Percentiles rank a stretch among this genome's conserved stretches.
Conservation (phyloP, 2,797 vertebrate species). For the Eupleurogrammus muticus region DNA sequence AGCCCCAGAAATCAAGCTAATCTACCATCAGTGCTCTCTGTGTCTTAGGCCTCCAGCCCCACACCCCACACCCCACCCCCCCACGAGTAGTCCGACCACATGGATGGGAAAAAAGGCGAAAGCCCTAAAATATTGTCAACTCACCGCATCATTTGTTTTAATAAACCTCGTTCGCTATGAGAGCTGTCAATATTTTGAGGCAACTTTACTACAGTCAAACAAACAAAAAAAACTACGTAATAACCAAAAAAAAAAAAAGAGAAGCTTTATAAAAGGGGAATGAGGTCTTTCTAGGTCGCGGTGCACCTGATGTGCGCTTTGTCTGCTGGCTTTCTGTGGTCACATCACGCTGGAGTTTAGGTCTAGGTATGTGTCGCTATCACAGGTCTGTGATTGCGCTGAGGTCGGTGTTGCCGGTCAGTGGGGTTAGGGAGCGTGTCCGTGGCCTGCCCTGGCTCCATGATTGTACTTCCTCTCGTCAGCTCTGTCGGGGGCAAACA, state of each 20-base stretch:
- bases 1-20: conserved; percentile 74
- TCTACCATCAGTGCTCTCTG: conserved; percentile 70
- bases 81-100: conserved; percentile 25
- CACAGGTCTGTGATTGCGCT: conserved; percentile 22
- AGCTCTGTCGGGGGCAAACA: conserved; percentile 13
- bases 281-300: conserved; percentile 55
- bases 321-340: conserved; percentile 59
- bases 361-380: conserved; percentile 22
- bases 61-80: too few relatives aligned
- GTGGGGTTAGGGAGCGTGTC: conserved; percentile 13
- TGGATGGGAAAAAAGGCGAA: conserved; percentile 28
- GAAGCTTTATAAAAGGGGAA: conserved; percentile 65
- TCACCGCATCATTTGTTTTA: conserved; percentile 39
- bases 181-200: conserved; percentile 52
- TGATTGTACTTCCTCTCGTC: conserved; percentile 35
- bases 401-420: background rate
- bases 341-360: conserved; percentile 27
- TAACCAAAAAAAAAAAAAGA: conserved; percentile 50
- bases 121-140: conserved; percentile 49
- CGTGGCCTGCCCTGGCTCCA: conserved; percentile 25
- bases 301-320: conserved; percentile 38
- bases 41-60: conserved; percentile 60
- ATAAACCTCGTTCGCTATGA: conserved; percentile 32
- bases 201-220: conserved; percentile 30
- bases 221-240: background rate